These are phyloP conservation scores for Chalcis sispes DNA, from an alignment of 2,888 invertebrate species.

Conservation along the genomic window DNA sequence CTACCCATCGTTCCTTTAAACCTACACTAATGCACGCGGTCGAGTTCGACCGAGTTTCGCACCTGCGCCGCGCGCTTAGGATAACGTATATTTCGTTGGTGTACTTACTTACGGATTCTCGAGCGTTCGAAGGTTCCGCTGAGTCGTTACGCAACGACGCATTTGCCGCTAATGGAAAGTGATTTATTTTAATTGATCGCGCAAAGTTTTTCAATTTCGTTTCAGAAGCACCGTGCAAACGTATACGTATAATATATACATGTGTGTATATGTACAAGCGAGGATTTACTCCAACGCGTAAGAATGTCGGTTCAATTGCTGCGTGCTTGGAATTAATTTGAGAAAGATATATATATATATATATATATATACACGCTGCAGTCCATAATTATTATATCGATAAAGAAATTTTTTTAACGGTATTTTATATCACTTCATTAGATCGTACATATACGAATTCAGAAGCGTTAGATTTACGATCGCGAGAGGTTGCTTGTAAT, in stretches of 20 bases:
- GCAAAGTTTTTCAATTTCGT: conserved; percentile 14
- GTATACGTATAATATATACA: not conserved
- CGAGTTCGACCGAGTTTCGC: not conserved
- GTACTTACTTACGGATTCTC: conserved; percentile 31
- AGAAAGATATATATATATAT: not conserved
- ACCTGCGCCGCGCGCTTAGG: not conserved
- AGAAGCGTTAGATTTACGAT: conserved; percentile 14
- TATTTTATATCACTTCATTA: not conserved
- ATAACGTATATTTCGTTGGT: no score
- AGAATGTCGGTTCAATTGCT: conserved; percentile 2
- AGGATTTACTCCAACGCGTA: not conserved
- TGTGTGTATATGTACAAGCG: not conserved
- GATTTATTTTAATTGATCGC: conserved; percentile 38
- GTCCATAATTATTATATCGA: no score
- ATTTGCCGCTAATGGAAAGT: conserved; percentile 57
- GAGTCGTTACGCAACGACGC: conserved; percentile 55
- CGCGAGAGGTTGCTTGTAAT: no score
- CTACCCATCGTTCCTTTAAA: not conserved
- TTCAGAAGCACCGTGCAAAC: no score
- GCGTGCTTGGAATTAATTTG: conserved; percentile 21
- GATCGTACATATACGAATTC: not conserved
- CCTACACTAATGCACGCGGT: not conserved
- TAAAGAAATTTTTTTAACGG: not conserved
- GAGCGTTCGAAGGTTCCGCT: not conserved
- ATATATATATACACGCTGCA: not conserved